Evolutionary conservation across 2,888 invertebrate genomes (phyloP), one percentile per base, ranked within the genome.

Genomic region (Anthrax anthrax): DNA sequence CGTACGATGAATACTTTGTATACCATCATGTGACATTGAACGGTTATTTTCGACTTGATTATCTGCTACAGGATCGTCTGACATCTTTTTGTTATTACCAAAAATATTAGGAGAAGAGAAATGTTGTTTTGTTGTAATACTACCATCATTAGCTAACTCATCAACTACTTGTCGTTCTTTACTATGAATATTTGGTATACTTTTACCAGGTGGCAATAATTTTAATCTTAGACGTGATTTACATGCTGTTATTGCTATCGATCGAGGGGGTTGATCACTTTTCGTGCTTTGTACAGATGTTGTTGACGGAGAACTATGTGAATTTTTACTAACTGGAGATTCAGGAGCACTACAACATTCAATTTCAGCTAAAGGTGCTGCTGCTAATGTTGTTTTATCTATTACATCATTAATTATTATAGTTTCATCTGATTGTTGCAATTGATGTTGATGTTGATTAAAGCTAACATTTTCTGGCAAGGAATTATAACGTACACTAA

Each of bases 71-170:
- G 27, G 36, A 19, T 39, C 16, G 34, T 36, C 45, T 18, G 37
- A 13, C 12, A 12, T 32, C 12, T 32, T 32, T 23, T 23, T 23
- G 13, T 16, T 36, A n/a, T 4, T n/a, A 16, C 54, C 59, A 46
- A 64, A 59, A 53, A 68, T 67, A 54, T 67, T 65, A 17, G 68
- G 67, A 37, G 68, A 68, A 4, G 68, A 69, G 58, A 63, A 63
- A 48, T 68, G 65, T 53, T 67, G 66, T 2, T 64, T 62, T 4
- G 60, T 61, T n/a, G 58, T 58, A 29, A 58, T 58, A 10, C 19
- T 18, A 18, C 44, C 39, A n/a, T 44, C 50, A 1, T 53, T 50
- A 9, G 48, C 51, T 14, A 27, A 42, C 18, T 37, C 50, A 34
- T 50, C 39, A 34, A 23, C 23, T 6, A 42, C 42, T 43, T 23